Evolutionary conservation across 2,113 vertebrate genomes (phyloP).

Genomic region (Octodon degus): DNA sequence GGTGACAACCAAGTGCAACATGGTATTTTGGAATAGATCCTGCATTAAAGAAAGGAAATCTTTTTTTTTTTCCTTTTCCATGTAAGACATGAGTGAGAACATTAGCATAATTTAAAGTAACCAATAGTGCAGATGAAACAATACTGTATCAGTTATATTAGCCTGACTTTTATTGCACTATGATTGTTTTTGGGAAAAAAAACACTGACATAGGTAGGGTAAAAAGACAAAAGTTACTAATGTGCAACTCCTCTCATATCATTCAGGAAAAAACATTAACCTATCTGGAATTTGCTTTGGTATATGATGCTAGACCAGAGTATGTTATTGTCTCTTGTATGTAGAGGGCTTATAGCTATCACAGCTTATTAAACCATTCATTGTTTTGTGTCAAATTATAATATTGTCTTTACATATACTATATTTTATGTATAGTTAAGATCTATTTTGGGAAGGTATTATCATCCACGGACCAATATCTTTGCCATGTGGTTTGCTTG

Average conservation of each 20-base stretch:
- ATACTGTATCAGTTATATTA: not conserved
- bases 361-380: not conserved
- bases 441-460: not conserved
- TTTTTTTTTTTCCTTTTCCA: not conserved
- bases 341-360: not conserved
- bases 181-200: not conserved
- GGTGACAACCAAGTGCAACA: not conserved
- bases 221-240: not conserved
- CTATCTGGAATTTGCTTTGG: not conserved
- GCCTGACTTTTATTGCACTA: not conserved
- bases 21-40: not conserved
- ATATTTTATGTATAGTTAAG: not conserved
- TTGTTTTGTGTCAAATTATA: not conserved
- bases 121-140: not conserved
- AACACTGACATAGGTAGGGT: not conserved
- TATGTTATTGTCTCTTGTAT: slow-evolving; percentile 35
- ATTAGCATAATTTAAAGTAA: not conserved
- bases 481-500: not conserved
- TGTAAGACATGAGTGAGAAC: not conserved
- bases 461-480: not conserved
- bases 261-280: not conserved
- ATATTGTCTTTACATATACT: not conserved
- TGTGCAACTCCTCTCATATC: not conserved
- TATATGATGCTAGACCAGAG: not conserved
- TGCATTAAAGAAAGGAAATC: not conserved